A percentile compares a stretch with the other conserved stretches of the same genome.
These are phyloP conservation scores for Steinernema khuongi DNA, from an alignment of 1,140 invertebrate species.

Conservation along the genomic window DNA sequence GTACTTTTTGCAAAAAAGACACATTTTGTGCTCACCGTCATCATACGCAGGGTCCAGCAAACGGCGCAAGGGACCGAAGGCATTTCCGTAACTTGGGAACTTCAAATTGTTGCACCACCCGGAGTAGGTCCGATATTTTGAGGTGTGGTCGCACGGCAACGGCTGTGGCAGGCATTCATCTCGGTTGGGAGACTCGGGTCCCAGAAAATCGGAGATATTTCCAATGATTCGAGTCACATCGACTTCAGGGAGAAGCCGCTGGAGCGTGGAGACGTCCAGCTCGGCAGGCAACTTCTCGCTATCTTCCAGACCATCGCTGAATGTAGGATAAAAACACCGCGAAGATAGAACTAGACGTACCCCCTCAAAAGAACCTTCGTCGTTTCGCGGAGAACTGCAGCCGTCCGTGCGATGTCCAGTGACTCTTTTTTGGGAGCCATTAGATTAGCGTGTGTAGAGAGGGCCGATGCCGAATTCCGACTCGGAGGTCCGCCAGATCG, in stretches of 20 bases:
- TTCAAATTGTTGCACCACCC: constrained; percentile 86
- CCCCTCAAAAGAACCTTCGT: constrained; percentile 52
- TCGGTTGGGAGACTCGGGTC: constrained; percentile 3
- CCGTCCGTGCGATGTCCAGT: constrained; percentile 51
- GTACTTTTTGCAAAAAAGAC: too few species aligned
- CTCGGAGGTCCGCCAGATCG: constrained; percentile 22
- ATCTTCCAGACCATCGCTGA: constrained; percentile 41
- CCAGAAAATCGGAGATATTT: constrained; percentile 50
- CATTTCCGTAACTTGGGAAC: constrained; percentile 72
- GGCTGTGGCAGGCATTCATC: constrained; percentile 50
- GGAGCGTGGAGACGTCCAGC: constrained; percentile 49
- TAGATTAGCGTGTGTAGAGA: constrained; percentile 47
- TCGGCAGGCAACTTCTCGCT: constrained; percentile 46
- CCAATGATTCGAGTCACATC: constrained; percentile 52
- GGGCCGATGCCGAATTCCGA: constrained; percentile 33
- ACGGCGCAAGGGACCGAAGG: constrained; percentile 74
- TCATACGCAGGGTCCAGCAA: constrained; percentile 79
- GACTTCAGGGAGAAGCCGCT: constrained; percentile 52
- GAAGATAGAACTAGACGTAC: constrained; percentile 39
- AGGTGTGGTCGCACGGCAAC: constrained; percentile 72
- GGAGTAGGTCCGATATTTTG: constrained; percentile 74
- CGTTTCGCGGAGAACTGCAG: constrained; percentile 49
- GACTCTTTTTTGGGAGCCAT: constrained; percentile 56
- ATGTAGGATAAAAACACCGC: not conserved
- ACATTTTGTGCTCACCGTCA: too few species aligned